Evolutionary conservation across 2,888 invertebrate species (phyloP), one percentile per base, ranked within the genome.

Genomic region (Alentia gelatinosa): DNA sequence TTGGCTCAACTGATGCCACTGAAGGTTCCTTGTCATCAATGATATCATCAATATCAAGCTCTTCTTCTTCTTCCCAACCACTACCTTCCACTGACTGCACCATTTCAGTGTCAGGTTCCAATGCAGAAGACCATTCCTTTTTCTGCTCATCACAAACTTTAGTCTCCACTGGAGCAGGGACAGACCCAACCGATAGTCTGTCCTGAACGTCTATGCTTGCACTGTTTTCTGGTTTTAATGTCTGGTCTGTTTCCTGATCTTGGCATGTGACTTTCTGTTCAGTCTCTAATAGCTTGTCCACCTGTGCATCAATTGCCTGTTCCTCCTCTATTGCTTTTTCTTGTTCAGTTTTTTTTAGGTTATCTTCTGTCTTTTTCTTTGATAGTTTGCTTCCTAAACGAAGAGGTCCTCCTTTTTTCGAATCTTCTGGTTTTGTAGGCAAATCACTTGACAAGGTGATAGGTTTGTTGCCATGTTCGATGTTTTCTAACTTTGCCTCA

Each of bases 321-420:
- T 42, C 33, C 35, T 86, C 30, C 23, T 39, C 19, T 19, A 37
- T 84, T 23, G 40, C 92, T 50, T 86, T 86, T 35, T 92, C 91
- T 30, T 92, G 91, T 47, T 74, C 91, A 1, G 30, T 47, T 23
- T 86, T 86, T 7, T 86, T 86, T 86, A n/a, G 19, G 12, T 86
- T 30, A 15, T 42, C 50, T 30, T 86, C 35, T 35, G 30, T 35
- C 23, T 47, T 50, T 86, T 42, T 83, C 86, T 86, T 86, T 19
- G 68, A 68, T 26, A 68, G 68, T n/a, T 79, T 79, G 39, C 79
- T 79, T 19, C 79, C 79, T 39, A 79, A 79, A n/a, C 79, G 79
- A n/a, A 79, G 39, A 1, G 79, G 79, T 5, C 79, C 79, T 3
- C 39, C 15, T 23, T 79, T 35, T n/a, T 79, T 79, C 23, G 37